Evolutionary conservation across 92 coral and sea anemone genomes (phyloP).

Genomic region (Porites rus): DNA sequence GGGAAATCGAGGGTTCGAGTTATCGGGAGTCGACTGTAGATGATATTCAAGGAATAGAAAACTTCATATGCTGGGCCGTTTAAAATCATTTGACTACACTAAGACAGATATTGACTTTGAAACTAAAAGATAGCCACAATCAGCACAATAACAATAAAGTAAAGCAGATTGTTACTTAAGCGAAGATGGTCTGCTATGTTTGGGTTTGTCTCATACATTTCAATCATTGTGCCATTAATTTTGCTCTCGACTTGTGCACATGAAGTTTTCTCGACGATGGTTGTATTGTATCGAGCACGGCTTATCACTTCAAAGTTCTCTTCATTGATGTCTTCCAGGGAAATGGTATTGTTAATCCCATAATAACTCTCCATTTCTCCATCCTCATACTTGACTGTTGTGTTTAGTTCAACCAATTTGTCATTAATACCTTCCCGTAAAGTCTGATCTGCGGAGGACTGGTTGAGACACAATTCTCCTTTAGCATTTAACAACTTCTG

Average conservation of each 20-base stretch:
- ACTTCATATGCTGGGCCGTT: too few relatives aligned
- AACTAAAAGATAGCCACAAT: background rate
- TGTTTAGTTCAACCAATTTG: background rate
- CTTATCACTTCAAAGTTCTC: constrained; percentile 27
- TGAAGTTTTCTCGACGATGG: background rate
- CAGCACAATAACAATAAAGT: background rate
- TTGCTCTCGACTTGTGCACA: constrained; percentile 25
- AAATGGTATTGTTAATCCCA: background rate
- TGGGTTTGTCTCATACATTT: constrained; percentile 40
- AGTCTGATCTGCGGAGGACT: background rate
- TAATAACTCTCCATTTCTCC: background rate
- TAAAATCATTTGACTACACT: too few relatives aligned
- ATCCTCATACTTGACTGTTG: constrained; percentile 3
- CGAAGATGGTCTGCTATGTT: background rate
- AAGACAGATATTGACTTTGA: background rate
- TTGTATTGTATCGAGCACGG: constrained; percentile 23
- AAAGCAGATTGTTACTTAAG: constrained; percentile 1
- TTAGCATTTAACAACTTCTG: constrained; percentile 11
- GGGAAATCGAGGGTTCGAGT: too few relatives aligned
- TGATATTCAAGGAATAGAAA: too few relatives aligned
- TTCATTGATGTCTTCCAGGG: constrained; percentile 15
- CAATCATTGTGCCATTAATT: constrained; percentile 17
- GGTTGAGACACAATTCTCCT: constrained; percentile 10
- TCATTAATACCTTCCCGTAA: background rate
- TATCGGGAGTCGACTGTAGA: too few relatives aligned